A percentile compares a stretch with the other conserved stretches of the same genome.
Evolutionary conservation across 2,888 invertebrate species (phyloP).

Genomic region (Noctua pronuba): DNA sequence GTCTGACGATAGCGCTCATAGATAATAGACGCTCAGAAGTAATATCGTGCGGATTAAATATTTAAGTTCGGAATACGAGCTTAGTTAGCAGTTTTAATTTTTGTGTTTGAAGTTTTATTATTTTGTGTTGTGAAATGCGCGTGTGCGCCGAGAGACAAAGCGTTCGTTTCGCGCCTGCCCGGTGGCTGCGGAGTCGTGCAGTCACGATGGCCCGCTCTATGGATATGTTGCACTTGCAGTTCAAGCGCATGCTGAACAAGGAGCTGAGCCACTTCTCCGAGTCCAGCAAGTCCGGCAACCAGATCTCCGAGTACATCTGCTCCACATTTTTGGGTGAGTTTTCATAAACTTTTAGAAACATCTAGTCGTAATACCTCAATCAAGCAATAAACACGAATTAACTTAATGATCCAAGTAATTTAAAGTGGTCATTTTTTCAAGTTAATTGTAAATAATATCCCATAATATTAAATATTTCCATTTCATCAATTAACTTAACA

Average conservation of each 20-base stretch:
- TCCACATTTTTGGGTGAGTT: conserved; percentile 99
- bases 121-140: conserved; percentile 84
- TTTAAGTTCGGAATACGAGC: conserved; percentile 60
- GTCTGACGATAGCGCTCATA: conserved; percentile 83
- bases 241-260: conserved; percentile 99
- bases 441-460: neutral
- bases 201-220: conserved; percentile 86
- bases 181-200: conserved; percentile 83
- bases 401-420: neutral
- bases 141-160: conserved; percentile 86
- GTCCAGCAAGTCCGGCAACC: conserved; percentile 99
- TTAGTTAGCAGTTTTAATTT: conserved; percentile 58
- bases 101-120: conserved; percentile 56
- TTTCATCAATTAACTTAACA: neutral
- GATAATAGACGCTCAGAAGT: conserved; percentile 77
- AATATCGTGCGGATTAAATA: conserved; percentile 58
- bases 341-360: conserved; percentile 22
- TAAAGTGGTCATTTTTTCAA: neutral
- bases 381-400: neutral
- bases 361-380: neutral
- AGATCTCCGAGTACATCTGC: conserved; percentile 99
- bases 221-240: conserved; percentile 92
- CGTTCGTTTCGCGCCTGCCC: conserved; percentile 80
- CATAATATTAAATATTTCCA: neutral
- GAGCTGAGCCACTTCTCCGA: conserved; percentile 99